phyloP scores from a whole-genome alignment of 2,888 invertebrate genomes.

The Yponomeuta evonymella region DNA sequence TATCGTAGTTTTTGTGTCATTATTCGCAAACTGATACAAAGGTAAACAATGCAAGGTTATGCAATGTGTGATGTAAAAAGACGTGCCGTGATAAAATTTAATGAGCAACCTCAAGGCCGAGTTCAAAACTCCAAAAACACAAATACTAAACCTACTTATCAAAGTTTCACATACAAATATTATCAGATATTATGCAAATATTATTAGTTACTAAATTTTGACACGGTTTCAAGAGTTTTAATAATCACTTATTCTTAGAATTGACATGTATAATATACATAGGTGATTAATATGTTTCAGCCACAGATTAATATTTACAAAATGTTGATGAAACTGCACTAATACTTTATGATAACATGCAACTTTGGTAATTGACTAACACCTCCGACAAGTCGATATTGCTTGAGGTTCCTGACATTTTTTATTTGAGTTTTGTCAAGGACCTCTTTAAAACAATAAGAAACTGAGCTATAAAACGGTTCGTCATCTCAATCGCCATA shows the following conservation, averaged over 20 bases:
- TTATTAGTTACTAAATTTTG: neutral
- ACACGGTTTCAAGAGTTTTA: neutral
- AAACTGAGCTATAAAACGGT: slow-evolving; percentile 28
- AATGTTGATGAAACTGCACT: no score
- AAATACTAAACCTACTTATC: neutral
- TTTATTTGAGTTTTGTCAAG: neutral
- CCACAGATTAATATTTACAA: no score
- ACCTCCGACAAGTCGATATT: neutral
- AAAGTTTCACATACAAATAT: no score
- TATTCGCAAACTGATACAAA: neutral
- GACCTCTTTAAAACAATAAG: neutral
- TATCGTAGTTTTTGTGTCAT: no score
- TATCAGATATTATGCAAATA: no score
- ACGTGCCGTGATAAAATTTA: neutral
- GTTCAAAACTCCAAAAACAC: neutral
- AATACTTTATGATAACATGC: neutral
- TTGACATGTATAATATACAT: neutral
- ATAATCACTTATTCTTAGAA: no score
- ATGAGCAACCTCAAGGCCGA: slow-evolving; percentile 16
- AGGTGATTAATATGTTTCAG: neutral
- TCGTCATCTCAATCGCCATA: slow-evolving; percentile 37
- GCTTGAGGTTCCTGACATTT: neutral
- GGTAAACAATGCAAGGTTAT: neutral
- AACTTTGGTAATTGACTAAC: neutral
- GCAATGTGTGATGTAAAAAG: neutral